Percentiles rank a stretch among this genome's conserved stretches.
These are phyloP conservation scores for Sycophaga agraensis DNA, from an alignment of 1,140 invertebrate species.

Conservation along the genomic window DNA sequence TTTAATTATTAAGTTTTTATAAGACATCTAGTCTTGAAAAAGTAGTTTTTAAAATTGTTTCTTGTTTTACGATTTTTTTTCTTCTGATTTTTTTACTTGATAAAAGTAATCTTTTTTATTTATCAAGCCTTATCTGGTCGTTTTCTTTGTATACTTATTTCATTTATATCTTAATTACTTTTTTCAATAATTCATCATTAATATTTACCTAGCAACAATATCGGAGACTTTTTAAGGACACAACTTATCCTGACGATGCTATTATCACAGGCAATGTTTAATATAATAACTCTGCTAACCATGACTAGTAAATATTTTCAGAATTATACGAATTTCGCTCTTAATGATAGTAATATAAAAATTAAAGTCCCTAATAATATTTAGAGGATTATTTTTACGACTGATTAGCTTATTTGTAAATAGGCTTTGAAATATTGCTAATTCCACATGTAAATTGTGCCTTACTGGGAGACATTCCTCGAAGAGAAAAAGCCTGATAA, in stretches of 20 bases:
- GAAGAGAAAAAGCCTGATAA: slow-evolving; percentile 17
- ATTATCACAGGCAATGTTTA: slow-evolving; percentile 62
- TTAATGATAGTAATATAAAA: slow-evolving; percentile 47
- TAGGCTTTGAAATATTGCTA: slow-evolving; percentile 38
- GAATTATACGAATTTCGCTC: slow-evolving; percentile 47
- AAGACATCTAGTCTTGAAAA: background rate
- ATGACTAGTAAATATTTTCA: slow-evolving; percentile 56
- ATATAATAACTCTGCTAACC: slow-evolving; percentile 58
- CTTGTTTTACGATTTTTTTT: background rate
- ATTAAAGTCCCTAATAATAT: slow-evolving; percentile 56
- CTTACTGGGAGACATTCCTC: slow-evolving; percentile 11
- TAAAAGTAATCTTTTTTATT: no score
- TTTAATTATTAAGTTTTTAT: no score
- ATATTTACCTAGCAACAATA: slow-evolving; percentile 59
- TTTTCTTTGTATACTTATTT: slow-evolving; percentile 24
- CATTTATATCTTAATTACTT: slow-evolving; percentile 37
- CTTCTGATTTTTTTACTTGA: no score
- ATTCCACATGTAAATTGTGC: slow-evolving; percentile 18
- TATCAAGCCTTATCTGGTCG: slow-evolving; percentile 4
- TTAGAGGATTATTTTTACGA: slow-evolving; percentile 44
- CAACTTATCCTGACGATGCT: slow-evolving; percentile 62
- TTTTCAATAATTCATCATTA: slow-evolving; percentile 32
- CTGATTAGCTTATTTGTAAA: slow-evolving; percentile 44
- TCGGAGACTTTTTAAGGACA: slow-evolving; percentile 61
- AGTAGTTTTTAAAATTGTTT: background rate